Evolutionary conservation across 2,113 vertebrate species (phyloP).

Genomic region (Erythrocercus mccallii): DNA sequence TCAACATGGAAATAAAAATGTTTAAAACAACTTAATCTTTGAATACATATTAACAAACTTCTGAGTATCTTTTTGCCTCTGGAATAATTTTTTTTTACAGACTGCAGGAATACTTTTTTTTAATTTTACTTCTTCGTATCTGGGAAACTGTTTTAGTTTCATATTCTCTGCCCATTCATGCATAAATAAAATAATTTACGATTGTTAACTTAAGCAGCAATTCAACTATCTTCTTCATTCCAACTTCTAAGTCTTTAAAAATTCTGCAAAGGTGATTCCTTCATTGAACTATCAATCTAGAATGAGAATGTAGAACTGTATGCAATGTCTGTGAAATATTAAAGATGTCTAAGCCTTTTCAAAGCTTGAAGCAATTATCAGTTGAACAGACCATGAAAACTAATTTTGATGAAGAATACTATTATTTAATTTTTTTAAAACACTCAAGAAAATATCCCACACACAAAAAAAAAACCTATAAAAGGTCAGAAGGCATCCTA

Average conservation of each 20-base stretch:
- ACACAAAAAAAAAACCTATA: too few relatives aligned
- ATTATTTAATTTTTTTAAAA: not conserved
- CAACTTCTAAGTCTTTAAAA: not conserved
- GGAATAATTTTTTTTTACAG: not conserved
- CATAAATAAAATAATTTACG: not conserved
- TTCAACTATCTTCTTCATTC: not conserved
- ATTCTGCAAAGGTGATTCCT: not conserved
- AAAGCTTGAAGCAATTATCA: not conserved
- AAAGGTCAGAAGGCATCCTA: not conserved
- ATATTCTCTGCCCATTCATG: not conserved
- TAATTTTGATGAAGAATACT: not conserved
- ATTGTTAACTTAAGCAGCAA: not conserved
- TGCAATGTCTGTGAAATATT: not conserved
- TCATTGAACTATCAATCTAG: not conserved
- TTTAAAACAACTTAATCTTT: not conserved
- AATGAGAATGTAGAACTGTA: not conserved
- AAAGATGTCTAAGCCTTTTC: not conserved
- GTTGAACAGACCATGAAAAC: not conserved
- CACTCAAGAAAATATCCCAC: not conserved
- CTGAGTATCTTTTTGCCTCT: not conserved
- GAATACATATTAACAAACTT: not conserved
- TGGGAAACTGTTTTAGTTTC: not conserved
- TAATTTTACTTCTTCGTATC: not conserved
- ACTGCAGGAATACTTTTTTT: not conserved
- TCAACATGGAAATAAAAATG: not conserved